These are phyloP conservation scores for Pampusana beccarii DNA, from an alignment of 2,113 vertebrate genomes.

Conservation along the genomic window DNA sequence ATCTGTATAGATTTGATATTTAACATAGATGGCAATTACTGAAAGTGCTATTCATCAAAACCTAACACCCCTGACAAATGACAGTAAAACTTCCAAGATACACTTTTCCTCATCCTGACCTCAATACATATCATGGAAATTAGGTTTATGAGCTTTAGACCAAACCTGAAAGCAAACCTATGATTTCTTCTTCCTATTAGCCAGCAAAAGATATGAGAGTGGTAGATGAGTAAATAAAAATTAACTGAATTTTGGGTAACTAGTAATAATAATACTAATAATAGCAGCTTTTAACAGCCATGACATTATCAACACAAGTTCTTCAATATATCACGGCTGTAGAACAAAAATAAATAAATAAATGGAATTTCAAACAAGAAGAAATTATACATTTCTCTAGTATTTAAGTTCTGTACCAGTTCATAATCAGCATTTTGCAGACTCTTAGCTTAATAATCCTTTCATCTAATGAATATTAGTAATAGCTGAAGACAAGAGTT, in stretches of 20 bases:
- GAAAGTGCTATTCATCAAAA: slow-evolving; percentile 12
- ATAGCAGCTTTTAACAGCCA: slow-evolving; percentile 25
- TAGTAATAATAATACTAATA: slow-evolving; percentile 39
- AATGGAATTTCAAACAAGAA: neutral
- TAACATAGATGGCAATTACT: slow-evolving; percentile 19
- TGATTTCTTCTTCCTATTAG: slow-evolving; percentile 42
- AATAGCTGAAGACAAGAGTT: neutral
- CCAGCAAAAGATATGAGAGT: slow-evolving; percentile 17
- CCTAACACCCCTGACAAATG: neutral
- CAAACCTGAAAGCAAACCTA: slow-evolving; percentile 42
- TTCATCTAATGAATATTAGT: neutral
- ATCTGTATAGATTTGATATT: neutral
- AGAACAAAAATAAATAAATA: neutral
- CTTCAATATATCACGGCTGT: neutral
- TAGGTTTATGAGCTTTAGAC: slow-evolving; percentile 9
- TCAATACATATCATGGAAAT: slow-evolving; percentile 25
- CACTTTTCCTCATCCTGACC: slow-evolving; percentile 25
- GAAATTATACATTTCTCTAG: neutral
- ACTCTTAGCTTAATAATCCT: neutral
- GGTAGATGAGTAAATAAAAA: slow-evolving; percentile 56
- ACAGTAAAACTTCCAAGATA: slow-evolving; percentile 28
- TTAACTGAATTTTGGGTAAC: slow-evolving; percentile 50
- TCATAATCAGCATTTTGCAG: neutral
- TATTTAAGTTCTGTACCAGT: neutral
- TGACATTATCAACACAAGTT: slow-evolving; percentile 41